Evolutionary conservation across 2,113 vertebrate species (phyloP), one percentile per base, ranked within the genome.

Genomic region (Mystacornis crossleyi): DNA sequence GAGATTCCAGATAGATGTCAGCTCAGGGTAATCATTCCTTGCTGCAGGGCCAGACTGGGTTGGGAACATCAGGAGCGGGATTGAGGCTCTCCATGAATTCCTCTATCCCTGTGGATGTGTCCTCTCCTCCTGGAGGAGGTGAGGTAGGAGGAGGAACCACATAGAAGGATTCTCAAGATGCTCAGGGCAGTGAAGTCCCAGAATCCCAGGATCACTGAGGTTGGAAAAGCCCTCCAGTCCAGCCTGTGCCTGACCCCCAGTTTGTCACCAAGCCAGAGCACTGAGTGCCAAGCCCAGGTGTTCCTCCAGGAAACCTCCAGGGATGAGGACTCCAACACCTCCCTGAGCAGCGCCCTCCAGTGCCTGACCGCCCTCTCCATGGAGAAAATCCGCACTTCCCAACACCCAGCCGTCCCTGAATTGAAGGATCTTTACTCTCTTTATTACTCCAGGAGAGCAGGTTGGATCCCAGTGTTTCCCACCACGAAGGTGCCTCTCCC

Each of bases 281-380:
- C 54, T 26, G 53, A 47, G 61, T 47, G 62, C 29, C 54, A 60
- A 4, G 0, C 9, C 23, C 69, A 29, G 51, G 2, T 2, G 0
- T n/a, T 29, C 78, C 53, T 25, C 12, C n/a, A n/a, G 69, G 60
- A 29, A 0, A 20, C 38, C 38, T 9, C 17, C 53, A 40, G 78
- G 47, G 24, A 2, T 26, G 40, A 20, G 20, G 0, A 34, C 17
- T 31, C 78, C 70, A 54, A 4, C 5, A 40, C 11, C 6, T n/a
- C n/a, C 24, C 29, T 8, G 29, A 19, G n/a, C 40, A 69, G 24
- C 54, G 11, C 25, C 17, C 61, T 1, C n/a, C 78, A 61, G 4
- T 0, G 40, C 29, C 62, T 42, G 20, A 1, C 4, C 8, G 4
- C 24, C 28, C n/a, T 13, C 75, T 31, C 40, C 55, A 18, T 26